Evolutionary conservation across 2,888 invertebrate genomes (phyloP).

Genomic region (Horisme vitalbata): DNA sequence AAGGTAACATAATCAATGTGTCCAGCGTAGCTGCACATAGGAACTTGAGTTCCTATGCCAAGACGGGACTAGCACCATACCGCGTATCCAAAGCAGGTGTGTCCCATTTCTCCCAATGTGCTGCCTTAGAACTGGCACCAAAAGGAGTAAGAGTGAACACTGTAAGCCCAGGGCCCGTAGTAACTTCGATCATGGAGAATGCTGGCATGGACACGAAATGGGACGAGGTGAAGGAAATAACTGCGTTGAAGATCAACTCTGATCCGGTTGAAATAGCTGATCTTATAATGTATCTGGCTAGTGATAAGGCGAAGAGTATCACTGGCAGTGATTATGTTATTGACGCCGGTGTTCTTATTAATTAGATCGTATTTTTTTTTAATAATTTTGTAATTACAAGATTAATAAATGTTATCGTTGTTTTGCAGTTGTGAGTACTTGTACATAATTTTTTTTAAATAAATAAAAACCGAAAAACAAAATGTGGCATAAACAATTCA

Average conservation of each 20-base stretch:
- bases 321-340: constrained; percentile 37
- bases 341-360: constrained; percentile 34
- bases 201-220: constrained; percentile 2
- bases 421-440: no score
- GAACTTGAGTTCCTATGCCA: no score
- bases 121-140: constrained; percentile 85
- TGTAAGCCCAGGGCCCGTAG: constrained; percentile 46
- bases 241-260: constrained; percentile 38
- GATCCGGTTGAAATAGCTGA: constrained; percentile 44
- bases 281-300: constrained; percentile 42
- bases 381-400: no score
- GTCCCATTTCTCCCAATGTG: constrained; percentile 41
- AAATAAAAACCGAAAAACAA: no score
- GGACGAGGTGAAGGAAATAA: constrained; percentile 15
- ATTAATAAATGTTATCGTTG: no score
- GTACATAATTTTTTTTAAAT: no score
- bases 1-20: constrained; percentile 51
- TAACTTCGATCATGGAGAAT: constrained; percentile 73
- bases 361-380: no score
- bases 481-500: no score
- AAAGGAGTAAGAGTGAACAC: constrained; percentile 87
- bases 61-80: constrained; percentile 53
- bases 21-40: constrained; percentile 36
- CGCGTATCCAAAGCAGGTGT: constrained; percentile 45
- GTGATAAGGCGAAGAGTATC: constrained; percentile 43